Base-by-base conservation (phyloP, 2,888 invertebrate genomes). In the Hydroisotoma schaefferi region DNA sequence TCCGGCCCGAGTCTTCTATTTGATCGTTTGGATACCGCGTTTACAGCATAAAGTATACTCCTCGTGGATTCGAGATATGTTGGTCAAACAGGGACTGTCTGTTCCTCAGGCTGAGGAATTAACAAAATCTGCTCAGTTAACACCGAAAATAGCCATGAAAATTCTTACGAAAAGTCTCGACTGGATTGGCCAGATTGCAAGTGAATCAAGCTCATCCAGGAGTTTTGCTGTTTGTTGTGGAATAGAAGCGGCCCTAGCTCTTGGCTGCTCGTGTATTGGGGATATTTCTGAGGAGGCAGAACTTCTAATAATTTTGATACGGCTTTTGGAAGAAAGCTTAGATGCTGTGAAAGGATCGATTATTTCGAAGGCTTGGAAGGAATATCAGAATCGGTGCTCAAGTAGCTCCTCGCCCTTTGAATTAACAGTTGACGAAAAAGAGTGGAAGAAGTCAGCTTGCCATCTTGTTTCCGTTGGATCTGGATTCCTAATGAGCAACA, bases 11-110 rank as follows among this genome's bases (percentile, higher is more conserved):
- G 57, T 71, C 4, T 46, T 72, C 8, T 72, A 69, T 40, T 28
- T 71, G 48, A 57, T 71, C 1, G 51, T 70, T 23, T 72, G 72
- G 72, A 57, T 70, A 6, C 71, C 72, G 1, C 56, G 72, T 33
- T 59, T 72, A 33, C 67, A 67, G 29, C 65, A 70, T 44, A 52
- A 65, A 53, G 56, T 65, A 1, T 72, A 67, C 57, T 63, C 68
- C 1, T 70, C 71, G 0, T 72, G 70, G 71, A 65, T 71, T 55
- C 61, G 70, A 1, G 72, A 72, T 40, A 67, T 69, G 43, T 69
- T 72, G 27, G 63, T 67, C 18, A 72, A 72, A 38, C 72, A 72
- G 58, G 70, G 70, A 10, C 55, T 68, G n/a, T 59, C 59, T n/a
- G 52, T 61, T 1, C 29, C 47, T n/a, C 67, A 71, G 33, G 64